phyloP scores from a whole-genome alignment of 2,113 vertebrate genomes.

The Nyctibius bracteatus region DNA sequence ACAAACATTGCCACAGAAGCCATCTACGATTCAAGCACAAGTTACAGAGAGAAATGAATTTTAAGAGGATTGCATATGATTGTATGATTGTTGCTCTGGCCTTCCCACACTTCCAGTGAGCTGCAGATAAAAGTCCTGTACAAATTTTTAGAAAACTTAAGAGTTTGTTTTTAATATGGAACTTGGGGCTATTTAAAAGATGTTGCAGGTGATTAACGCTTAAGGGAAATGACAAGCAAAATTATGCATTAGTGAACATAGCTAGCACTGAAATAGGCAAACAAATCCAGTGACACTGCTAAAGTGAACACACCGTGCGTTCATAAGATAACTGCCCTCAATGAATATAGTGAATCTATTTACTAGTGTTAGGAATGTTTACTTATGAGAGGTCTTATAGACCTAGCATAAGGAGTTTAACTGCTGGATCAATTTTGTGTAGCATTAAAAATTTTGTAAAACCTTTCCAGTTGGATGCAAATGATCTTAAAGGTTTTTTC shows the following conservation, averaged over 20 bases:
- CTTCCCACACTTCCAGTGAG: neutral
- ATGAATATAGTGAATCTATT: neutral
- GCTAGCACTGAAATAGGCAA: neutral
- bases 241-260: neutral
- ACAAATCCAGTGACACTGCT: neutral
- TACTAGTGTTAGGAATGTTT: neutral
- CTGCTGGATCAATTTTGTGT: neutral
- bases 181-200: neutral
- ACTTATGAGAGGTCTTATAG: neutral
- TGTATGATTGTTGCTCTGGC: neutral
- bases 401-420: neutral
- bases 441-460: neutral
- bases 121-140: neutral
- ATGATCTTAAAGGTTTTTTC: neutral
- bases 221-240: neutral
- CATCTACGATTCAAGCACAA: neutral
- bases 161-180: neutral
- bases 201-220: neutral
- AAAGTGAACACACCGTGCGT: neutral
- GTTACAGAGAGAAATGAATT: neutral
- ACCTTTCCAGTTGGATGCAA: accelerated
- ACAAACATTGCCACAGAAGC: neutral
- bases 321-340: neutral
- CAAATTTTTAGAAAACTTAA: neutral
- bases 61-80: neutral